phyloP scores from a whole-genome alignment of 53 echinoderm and acorn worm genomes.

The Actinopyga echinites region DNA sequence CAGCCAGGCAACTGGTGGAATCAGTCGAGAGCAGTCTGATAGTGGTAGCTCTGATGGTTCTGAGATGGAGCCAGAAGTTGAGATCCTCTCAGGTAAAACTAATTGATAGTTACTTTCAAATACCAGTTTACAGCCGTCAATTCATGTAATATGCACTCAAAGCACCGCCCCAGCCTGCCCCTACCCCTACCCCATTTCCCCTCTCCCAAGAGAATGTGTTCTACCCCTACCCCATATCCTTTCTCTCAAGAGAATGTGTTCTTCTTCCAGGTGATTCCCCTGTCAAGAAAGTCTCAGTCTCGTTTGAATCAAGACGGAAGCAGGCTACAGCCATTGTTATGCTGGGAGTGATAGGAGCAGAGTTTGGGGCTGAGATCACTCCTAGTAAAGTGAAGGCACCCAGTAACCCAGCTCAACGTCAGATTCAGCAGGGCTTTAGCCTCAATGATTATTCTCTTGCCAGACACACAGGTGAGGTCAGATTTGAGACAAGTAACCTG shows the following conservation, averaged over 20 bases:
- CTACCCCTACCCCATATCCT: neutral
- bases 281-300: constrained; percentile 81
- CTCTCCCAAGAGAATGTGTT: neutral
- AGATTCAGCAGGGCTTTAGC: constrained; percentile 88
- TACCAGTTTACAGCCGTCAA: neutral
- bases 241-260: neutral
- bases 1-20: constrained; percentile 54
- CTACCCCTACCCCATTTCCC: too few relatives aligned
- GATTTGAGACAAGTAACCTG: too few relatives aligned
- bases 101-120: neutral
- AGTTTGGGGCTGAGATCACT: constrained; percentile 98
- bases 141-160: too few relatives aligned
- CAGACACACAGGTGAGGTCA: constrained; percentile 86
- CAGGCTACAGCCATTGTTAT: constrained; percentile 99
- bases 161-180: too few relatives aligned
- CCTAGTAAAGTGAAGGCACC: constrained; percentile 75
- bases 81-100: constrained; percentile 71
- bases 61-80: constrained; percentile 86
- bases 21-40: constrained; percentile 50
- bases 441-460: constrained; percentile 94
- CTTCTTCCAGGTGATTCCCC: constrained; percentile 81
- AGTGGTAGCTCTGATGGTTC: constrained; percentile 76
- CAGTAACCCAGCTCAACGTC: constrained; percentile 57
- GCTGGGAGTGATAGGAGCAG: constrained; percentile 98
- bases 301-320: constrained; percentile 95